phyloP scores from a whole-genome alignment of 2,113 vertebrate genomes.

The Otis tarda region DNA sequence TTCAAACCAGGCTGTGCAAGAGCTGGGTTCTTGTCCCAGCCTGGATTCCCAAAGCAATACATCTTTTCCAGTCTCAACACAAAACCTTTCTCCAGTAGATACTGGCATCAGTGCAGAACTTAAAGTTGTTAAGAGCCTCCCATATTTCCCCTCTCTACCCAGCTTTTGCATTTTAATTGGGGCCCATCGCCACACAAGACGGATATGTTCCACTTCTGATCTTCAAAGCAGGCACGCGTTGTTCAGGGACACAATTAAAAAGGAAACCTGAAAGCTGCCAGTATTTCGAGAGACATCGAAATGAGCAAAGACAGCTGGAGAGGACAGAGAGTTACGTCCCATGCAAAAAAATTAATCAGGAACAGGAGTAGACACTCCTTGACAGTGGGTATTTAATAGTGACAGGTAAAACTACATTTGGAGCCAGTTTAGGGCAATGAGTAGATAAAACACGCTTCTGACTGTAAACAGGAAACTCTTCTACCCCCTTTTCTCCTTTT shows the following conservation, averaged over 20 bases:
- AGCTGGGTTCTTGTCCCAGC: background rate
- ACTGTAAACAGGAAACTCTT: background rate
- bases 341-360: background rate
- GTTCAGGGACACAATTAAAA: background rate
- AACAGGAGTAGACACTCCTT: background rate
- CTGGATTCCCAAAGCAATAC: background rate
- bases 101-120: background rate
- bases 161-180: background rate
- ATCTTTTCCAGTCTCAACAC: background rate
- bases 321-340: background rate
- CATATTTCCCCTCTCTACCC: accelerated
- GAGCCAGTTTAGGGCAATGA: background rate
- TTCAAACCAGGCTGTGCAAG: background rate
- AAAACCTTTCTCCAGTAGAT: background rate
- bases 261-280: background rate
- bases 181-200: background rate
- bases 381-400: background rate
- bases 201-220: background rate
- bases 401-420: background rate
- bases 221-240: background rate
- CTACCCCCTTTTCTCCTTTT: background rate
- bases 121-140: background rate
- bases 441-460: background rate
- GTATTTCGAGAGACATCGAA: background rate
- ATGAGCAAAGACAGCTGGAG: background rate